phyloP scores from a whole-genome alignment of 2,113 vertebrate species.

The Pelodiscus sinensis region DNA sequence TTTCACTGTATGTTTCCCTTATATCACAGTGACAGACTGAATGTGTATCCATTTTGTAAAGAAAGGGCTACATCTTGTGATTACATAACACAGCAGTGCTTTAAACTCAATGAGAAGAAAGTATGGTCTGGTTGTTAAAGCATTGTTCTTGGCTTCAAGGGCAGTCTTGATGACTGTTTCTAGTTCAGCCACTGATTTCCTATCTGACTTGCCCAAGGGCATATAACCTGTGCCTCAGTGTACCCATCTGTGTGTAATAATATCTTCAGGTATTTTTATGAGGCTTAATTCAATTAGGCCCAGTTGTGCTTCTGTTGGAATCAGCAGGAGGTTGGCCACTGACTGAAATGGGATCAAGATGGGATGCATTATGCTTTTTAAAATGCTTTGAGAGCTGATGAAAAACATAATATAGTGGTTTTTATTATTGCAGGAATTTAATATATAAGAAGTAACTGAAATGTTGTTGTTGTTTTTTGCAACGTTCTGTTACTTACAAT shows the following conservation, averaged over 20 bases:
- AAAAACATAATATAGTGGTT: not conserved
- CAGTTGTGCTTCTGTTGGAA: not conserved
- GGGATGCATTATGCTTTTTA: not conserved
- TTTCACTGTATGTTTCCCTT: too few species aligned
- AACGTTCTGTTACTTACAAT: not conserved
- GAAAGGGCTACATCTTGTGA: accelerated
- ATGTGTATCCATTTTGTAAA: not conserved
- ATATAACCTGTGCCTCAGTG: not conserved
- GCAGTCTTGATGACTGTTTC: not conserved
- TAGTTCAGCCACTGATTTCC: not conserved
- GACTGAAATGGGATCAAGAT: not conserved
- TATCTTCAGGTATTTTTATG: not conserved
- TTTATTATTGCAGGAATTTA: not conserved
- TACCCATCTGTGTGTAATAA: not conserved
- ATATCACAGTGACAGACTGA: not conserved
- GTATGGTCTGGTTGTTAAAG: not conserved
- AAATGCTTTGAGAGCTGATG: not conserved
- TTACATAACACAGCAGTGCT: accelerated
- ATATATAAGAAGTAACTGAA: not conserved
- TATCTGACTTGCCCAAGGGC: not conserved
- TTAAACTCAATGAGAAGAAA: not conserved
- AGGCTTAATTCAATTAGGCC: not conserved
- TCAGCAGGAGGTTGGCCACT: not conserved
- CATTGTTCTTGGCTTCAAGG: not conserved
- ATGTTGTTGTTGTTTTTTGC: not conserved